Evolutionary conservation across 2,113 vertebrate genomes (phyloP).

Genomic region (Noturus placidus): DNA sequence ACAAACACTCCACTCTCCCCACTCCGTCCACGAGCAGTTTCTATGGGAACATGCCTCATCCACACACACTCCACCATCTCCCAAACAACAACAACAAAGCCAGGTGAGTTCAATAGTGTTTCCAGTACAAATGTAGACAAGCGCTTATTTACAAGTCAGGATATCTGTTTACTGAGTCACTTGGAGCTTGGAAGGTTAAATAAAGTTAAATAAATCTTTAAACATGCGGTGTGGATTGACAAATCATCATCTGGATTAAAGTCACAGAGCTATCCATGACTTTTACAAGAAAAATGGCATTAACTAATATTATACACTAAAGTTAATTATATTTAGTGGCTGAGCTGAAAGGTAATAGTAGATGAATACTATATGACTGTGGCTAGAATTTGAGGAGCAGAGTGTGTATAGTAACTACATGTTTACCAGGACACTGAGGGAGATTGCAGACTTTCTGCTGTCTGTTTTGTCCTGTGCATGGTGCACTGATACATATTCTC

Average conservation of each 20-base stretch:
- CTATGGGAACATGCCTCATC: constrained; percentile 62
- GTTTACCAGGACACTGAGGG: constrained; percentile 78
- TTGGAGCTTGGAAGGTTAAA: background rate
- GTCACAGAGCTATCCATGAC: background rate
- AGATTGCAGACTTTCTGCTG: constrained; percentile 83
- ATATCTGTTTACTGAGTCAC: background rate
- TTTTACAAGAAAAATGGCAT: too few relatives aligned
- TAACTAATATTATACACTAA: background rate
- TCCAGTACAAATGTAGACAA: background rate
- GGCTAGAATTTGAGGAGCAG: background rate
- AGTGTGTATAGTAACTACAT: background rate
- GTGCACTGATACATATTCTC: constrained; percentile 68
- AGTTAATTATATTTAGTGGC: background rate
- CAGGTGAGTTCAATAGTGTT: background rate
- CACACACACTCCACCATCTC: constrained; percentile 63
- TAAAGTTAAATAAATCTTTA: background rate
- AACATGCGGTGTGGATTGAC: background rate
- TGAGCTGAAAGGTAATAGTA: background rate
- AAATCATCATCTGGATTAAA: background rate
- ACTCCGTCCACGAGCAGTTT: constrained; percentile 84
- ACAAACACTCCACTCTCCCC: constrained; percentile 78
- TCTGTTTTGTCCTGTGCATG: constrained; percentile 70
- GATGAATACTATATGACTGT: background rate
- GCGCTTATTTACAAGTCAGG: background rate
- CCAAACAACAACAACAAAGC: constrained; percentile 20